These are phyloP conservation scores for Agrochola lychnidis DNA, from an alignment of 2,888 invertebrate species.

Conservation along the genomic window DNA sequence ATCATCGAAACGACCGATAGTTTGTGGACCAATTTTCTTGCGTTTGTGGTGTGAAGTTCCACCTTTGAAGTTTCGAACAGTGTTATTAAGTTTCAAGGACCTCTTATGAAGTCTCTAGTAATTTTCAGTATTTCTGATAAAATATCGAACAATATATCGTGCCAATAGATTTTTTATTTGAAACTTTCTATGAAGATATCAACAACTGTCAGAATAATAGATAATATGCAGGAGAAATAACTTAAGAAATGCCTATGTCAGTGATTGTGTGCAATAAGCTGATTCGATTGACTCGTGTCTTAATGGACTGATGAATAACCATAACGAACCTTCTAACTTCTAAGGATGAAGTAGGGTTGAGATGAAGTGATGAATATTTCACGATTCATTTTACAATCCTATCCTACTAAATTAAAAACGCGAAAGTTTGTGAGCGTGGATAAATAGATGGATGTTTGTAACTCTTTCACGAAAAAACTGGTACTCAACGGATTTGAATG, in stretches of 20 bases:
- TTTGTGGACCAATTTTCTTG: conserved; percentile 50
- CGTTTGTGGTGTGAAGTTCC: conserved; percentile 48
- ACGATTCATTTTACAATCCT: not conserved
- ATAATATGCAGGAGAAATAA: no score
- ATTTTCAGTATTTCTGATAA: conserved; percentile 21
- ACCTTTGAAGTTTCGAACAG: conserved; percentile 54
- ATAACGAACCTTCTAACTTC: not conserved
- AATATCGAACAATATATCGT: not conserved
- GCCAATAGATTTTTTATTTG: not conserved
- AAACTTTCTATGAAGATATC: no score
- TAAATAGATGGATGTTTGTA: no score
- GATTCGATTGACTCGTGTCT: not conserved
- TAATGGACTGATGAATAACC: not conserved
- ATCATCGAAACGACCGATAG: conserved; percentile 30
- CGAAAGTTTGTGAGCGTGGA: no score
- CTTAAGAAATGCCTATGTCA: not conserved
- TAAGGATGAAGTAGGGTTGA: not conserved
- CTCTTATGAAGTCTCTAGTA: not conserved
- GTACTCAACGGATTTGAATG: no score
- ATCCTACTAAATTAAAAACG: not conserved
- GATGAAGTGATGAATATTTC: not conserved
- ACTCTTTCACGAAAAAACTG: no score
- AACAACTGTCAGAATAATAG: no score
- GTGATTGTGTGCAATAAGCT: not conserved
- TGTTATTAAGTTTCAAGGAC: conserved; percentile 47